Conservation (phyloP, 2,797 vertebrate genomes). For the Buceros bicornis region DNA sequence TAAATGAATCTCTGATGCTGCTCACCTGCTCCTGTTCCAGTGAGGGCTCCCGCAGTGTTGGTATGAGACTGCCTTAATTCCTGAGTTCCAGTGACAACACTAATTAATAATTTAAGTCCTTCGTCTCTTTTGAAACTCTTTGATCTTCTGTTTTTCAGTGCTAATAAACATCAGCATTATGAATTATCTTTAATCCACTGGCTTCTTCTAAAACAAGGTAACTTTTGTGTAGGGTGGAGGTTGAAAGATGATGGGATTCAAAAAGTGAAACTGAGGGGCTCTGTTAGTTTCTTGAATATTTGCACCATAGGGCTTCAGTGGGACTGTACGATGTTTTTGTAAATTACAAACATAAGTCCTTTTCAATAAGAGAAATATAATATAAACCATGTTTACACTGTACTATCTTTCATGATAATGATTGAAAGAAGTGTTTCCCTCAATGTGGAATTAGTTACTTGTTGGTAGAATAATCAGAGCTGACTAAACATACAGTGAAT, state of each 20-base stretch:
- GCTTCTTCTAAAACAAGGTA: background rate
- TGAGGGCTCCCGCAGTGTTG: background rate
- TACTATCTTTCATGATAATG: background rate
- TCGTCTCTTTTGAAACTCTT: background rate
- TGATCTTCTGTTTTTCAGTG: slow-evolving; percentile 26
- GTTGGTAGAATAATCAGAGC: background rate
- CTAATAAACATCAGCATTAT: background rate
- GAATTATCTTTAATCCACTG: slow-evolving; percentile 10
- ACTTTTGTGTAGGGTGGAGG: background rate
- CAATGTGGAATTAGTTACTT: background rate
- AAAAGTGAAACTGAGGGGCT: background rate
- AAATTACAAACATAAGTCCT: background rate
- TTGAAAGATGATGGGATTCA: background rate
- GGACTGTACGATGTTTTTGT: background rate
- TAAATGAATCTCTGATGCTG: background rate
- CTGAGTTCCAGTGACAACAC: background rate
- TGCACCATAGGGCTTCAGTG: background rate
- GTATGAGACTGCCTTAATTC: background rate
- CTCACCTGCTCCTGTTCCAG: background rate
- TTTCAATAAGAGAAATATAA: background rate
- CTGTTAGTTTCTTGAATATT: background rate
- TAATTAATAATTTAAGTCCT: slow-evolving; percentile 29
- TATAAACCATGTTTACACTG: background rate
- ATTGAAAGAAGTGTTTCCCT: background rate
- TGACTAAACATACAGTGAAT: background rate